Conservation (phyloP, 2,113 vertebrate species). For the Fregata magnificens region DNA sequence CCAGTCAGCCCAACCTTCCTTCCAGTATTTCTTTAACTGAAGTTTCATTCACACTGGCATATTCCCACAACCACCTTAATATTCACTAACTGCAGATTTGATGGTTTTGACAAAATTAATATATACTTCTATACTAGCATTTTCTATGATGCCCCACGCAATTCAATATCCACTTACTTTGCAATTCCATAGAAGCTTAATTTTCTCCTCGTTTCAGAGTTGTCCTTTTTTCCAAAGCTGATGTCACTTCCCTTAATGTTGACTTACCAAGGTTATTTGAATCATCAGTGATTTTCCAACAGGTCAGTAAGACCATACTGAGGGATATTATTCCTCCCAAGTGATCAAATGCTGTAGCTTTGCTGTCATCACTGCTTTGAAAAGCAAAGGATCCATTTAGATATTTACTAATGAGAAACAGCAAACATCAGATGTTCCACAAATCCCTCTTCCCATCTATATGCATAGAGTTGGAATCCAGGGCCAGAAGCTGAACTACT, state of each 20-base stretch:
- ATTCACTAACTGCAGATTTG: neutral
- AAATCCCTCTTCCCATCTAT: neutral
- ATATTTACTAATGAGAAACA: neutral
- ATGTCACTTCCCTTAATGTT: neutral
- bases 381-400: neutral
- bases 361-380: neutral
- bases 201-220: neutral
- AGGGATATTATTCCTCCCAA: neutral
- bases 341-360: neutral
- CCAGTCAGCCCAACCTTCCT: neutral
- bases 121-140: neutral
- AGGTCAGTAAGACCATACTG: neutral
- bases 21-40: neutral
- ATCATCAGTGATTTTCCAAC: neutral
- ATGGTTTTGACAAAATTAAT: neutral
- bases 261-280: neutral
- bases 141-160: neutral
- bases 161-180: neutral
- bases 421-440: neutral
- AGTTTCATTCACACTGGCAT: neutral
- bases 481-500: neutral
- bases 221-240: neutral
- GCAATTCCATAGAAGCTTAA: neutral
- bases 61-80: neutral
- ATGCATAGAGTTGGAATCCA: neutral